Evolutionary conservation across 1,140 invertebrate genomes (phyloP), one percentile per base, ranked within the genome.

Genomic region (Anoplophora glabripennis): DNA sequence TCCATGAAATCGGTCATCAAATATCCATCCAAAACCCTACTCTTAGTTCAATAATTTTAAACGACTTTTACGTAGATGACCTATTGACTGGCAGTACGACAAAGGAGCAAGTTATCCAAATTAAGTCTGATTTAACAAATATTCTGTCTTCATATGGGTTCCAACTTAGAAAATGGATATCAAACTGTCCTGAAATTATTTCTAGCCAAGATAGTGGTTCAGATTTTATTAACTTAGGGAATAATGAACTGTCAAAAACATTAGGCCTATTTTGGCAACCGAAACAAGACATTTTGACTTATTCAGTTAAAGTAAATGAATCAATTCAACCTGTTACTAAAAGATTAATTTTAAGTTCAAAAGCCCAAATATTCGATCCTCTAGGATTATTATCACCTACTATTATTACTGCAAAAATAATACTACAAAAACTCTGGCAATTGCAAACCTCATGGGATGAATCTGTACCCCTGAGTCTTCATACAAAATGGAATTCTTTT

Each of bases 61-160:
- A 46, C 1, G 72, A 78, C 68, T 75, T 78, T 52, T 80, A 80
- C 46, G 75, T 80, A 0, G 78, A 82, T 66, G 78, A 81, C 67
- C 28, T 80, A 5, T 42, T 78, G 7, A 72, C 73, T 0, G 75
- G 77, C 21, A 10, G 49, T 41, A 36, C 62, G 21, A 57, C 54
- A 12, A 17, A 59, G 9, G 12, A 52, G 14, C 17, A 58, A 33
- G 34, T 38, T 7, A 37, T 40, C 4, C 8, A 53, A 44, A 37
- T 65, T 4, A 18, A 41, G 11, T 7, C 28, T 10, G 15, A 57
- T 34, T 14, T 51, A 46, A 55, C 21, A 46, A 35, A 51, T 55
- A 53, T 18, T 46, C n/a, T n/a, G n/a, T n/a, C n/a, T n/a, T n/a
- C n/a, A n/a, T n/a, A n/a, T n/a, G n/a, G n/a, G n/a, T n/a, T n/a